Evolutionary conservation across 2,888 invertebrate genomes (phyloP), one percentile per base, ranked within the genome.

Genomic region (Euzophera pinguis): DNA sequence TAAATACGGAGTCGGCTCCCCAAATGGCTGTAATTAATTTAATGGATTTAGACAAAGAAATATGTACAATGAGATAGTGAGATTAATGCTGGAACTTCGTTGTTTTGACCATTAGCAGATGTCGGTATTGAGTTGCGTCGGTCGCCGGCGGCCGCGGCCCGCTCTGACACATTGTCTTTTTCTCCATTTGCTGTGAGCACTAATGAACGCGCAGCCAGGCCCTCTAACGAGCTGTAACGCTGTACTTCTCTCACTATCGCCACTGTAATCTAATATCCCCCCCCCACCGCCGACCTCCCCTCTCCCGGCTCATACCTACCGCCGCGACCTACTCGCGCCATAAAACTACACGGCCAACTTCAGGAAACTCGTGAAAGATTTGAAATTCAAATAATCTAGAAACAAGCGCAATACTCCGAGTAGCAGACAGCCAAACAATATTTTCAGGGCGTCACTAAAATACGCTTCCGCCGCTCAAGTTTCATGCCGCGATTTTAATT

Each of bases 31-130:
- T 88, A 89, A 89, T 90, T 88, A 89, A 89, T 88, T 87, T 88
- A 89, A 88, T 89, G 89, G 85, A 87, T 88, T 88, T 85, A 86
- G 85, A 89, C 88, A 88, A 88, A 87, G 88, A 89, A 89, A 86
- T 89, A 85, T 88, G 85, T 87, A 83, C 81, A 81, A 75, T 76
- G 81, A 87, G 86, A 88, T 89, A 89, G 87, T 85, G 76, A 83
- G 84, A 88, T 85, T 84, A 81, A 87, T 84, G 75, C 72, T 64
- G 60, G 67, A 69, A 65, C 69, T 71, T 67, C 66, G 78, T 78
- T 83, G 82, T 82, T 85, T 78, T 75, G 78, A 75, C 75, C 77
- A 78, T 78, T 81, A 80, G 72, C 68, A 66, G 69, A 69, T 64
- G 69, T 67, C 64, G 63, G 59, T 67, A 63, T 68, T 65, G 59